Evolutionary conservation across 2,888 invertebrate species (phyloP).

Genomic region (Automeris io): DNA sequence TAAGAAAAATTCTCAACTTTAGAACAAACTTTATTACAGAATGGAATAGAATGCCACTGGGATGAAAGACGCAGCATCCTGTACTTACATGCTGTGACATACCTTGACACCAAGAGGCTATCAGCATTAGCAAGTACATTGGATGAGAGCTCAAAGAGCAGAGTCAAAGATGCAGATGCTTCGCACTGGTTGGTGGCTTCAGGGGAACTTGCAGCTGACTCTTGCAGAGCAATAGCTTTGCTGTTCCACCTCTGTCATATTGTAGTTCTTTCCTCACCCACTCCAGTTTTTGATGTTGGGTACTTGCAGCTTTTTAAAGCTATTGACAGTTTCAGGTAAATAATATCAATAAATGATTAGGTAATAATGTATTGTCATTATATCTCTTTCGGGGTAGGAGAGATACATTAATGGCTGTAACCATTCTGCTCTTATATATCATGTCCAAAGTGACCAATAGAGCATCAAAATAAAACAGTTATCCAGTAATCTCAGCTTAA

Average conservation of each 20-base stretch:
- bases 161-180: constrained; percentile 59
- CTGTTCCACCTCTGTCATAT: constrained; percentile 90
- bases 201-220: constrained; percentile 62
- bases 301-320: constrained; percentile 89
- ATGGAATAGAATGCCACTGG: constrained; percentile 77
- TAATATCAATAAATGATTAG: not conserved
- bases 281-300: constrained; percentile 84
- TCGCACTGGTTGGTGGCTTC: constrained; percentile 80
- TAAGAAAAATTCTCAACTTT: no score
- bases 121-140: constrained; percentile 43
- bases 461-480: no score
- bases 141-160: constrained; percentile 48
- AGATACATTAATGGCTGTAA: no score
- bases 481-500: no score
- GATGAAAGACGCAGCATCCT: constrained; percentile 69
- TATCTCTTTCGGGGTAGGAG: no score
- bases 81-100: constrained; percentile 73
- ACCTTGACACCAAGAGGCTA: constrained; percentile 55
- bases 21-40: constrained; percentile 53
- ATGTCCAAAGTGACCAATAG: no score
- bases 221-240: constrained; percentile 83
- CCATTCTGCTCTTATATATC: no score
- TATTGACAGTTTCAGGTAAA: constrained; percentile 85
- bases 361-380: no score
- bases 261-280: constrained; percentile 73